phyloP scores from a whole-genome alignment of 2,113 vertebrate genomes.

The Geococcyx californianus region DNA sequence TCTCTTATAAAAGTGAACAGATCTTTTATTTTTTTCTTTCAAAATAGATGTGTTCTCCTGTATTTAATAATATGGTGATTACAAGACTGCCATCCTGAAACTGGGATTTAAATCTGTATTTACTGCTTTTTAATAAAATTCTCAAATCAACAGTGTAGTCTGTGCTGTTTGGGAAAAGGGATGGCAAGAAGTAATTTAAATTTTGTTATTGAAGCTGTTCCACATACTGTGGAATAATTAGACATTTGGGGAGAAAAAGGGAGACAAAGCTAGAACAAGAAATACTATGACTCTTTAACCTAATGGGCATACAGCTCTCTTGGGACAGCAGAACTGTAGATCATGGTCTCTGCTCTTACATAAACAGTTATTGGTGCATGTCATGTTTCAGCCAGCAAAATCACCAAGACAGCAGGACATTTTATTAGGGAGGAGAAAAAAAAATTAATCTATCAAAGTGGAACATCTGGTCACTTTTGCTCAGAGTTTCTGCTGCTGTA shows the following conservation, averaged over 20 bases:
- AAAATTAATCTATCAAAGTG: constrained; percentile 21
- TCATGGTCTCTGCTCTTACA: neutral
- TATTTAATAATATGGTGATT: neutral
- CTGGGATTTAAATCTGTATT: neutral
- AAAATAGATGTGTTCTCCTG: neutral
- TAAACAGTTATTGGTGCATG: neutral
- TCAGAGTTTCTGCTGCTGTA: neutral
- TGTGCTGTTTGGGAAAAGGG: neutral
- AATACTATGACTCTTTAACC: neutral
- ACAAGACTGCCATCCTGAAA: neutral
- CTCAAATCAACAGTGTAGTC: neutral
- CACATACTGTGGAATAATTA: neutral
- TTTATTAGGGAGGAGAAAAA: neutral
- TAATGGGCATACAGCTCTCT: neutral
- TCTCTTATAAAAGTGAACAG: neutral
- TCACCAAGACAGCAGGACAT: constrained; percentile 25
- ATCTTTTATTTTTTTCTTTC: neutral
- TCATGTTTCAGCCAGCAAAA: constrained; percentile 4
- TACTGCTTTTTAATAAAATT: neutral
- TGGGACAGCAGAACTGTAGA: neutral
- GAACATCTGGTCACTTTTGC: constrained; percentile 51
- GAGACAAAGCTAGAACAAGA: neutral
- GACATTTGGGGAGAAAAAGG: neutral
- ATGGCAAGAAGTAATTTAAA: neutral
- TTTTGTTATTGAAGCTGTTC: neutral